Conservation (phyloP, 2,113 vertebrate genomes). For the Triplophysa siluroides region DNA sequence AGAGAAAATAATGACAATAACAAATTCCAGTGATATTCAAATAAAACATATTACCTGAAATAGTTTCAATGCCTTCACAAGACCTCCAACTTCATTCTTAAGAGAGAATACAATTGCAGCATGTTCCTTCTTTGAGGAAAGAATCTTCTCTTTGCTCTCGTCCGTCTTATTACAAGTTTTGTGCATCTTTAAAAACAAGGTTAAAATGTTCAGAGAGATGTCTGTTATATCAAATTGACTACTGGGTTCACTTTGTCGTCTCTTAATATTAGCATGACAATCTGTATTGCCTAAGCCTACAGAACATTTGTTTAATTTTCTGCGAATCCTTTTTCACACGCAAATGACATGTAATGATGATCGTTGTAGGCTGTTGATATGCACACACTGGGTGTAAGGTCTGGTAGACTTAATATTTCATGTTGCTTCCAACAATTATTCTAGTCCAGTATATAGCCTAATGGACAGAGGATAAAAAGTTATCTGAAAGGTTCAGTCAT, state of each 20-base stretch:
- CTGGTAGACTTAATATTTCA: neutral
- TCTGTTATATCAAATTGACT: neutral
- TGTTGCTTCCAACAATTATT: neutral
- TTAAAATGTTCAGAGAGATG: neutral
- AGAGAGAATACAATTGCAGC: conserved; percentile 91
- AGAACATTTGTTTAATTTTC: conserved; percentile 14
- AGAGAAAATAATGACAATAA: neutral
- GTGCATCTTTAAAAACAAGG: conserved; percentile 73
- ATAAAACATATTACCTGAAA: conserved; percentile 81
- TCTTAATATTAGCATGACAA: conserved; percentile 15
- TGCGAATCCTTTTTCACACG: conserved; percentile 13
- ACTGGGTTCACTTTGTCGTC: neutral
- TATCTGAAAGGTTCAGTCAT: neutral
- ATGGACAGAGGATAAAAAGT: conserved; percentile 13
- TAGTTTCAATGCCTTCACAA: conserved; percentile 91
- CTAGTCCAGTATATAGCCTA: neutral
- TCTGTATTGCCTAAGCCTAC: neutral
- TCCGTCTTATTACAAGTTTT: conserved; percentile 85
- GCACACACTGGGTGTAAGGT: neutral
- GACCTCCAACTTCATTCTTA: conserved; percentile 95
- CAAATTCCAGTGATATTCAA: neutral
- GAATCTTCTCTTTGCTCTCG: conserved; percentile 88
- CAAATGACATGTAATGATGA: neutral
- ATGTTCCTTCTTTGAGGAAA: conserved; percentile 79
- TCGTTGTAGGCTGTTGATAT: neutral